Evolutionary conservation across 2,888 invertebrate genomes (phyloP).

Genomic region (Dysmachus trigonus): DNA sequence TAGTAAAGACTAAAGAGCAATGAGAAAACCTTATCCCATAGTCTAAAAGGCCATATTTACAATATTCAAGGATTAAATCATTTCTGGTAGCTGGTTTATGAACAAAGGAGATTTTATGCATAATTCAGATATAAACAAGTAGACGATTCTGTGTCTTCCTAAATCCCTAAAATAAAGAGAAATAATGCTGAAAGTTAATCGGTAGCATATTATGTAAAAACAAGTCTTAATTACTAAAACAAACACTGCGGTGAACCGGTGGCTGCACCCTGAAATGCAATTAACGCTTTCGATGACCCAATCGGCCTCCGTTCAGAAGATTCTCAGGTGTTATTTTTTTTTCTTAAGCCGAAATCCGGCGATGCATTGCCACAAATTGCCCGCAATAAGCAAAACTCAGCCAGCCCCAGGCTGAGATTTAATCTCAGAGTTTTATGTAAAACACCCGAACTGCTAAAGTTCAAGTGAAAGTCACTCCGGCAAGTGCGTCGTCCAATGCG

Average conservation of each 20-base stretch:
- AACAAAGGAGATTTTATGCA: no score
- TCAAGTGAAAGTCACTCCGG: not conserved
- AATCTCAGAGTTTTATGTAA: not conserved
- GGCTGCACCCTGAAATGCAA: not conserved
- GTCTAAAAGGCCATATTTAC: no score
- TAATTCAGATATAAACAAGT: not conserved
- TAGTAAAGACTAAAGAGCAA: no score
- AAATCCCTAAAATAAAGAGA: not conserved
- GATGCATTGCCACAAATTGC: not conserved
- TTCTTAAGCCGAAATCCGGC: not conserved
- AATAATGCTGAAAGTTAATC: not conserved
- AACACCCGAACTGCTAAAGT: not conserved
- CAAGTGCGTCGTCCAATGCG: not conserved
- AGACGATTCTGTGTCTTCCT: not conserved
- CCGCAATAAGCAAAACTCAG: not conserved
- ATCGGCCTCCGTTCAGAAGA: not conserved
- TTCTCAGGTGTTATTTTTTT: not conserved
- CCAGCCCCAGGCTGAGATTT: not conserved
- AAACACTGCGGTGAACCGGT: not conserved
- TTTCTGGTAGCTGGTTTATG: no score
- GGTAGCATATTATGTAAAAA: not conserved
- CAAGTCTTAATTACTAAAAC: not conserved
- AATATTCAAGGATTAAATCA: no score
- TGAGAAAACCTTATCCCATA: no score
- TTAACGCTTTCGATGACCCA: not conserved